phyloP scores from a whole-genome alignment of 2,113 vertebrate genomes.

The Pollachius pollachius region DNA sequence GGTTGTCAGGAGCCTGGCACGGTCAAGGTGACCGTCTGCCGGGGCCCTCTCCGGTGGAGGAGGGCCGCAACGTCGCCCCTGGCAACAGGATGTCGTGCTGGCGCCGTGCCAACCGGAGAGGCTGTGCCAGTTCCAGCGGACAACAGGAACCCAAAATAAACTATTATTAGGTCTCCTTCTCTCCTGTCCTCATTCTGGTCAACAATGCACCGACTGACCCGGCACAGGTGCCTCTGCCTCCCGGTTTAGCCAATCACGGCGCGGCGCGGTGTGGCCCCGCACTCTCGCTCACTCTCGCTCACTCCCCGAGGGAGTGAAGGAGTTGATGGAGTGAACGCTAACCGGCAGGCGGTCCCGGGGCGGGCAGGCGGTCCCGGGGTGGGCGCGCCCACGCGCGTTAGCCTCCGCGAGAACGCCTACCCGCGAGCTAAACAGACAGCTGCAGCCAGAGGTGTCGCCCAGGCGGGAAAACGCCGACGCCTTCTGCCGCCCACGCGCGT shows the following conservation, averaged over 20 bases:
- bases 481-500: constrained; percentile 34
- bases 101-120: constrained; percentile 59
- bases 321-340: no score
- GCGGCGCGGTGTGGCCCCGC: no score
- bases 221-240: no score
- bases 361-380: no score
- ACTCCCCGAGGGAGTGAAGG: no score
- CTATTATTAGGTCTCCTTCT: constrained; percentile 13
- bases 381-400: constrained; percentile 4
- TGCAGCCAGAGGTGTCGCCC: constrained; percentile 23
- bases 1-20: constrained; percentile 63
- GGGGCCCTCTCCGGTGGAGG: constrained; percentile 54
- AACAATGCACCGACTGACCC: no score
- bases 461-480: constrained; percentile 14
- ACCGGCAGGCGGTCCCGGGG: no score
- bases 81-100: constrained; percentile 71
- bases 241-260: no score
- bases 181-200: neutral
- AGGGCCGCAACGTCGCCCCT: constrained; percentile 63
- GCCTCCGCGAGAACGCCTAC: constrained; percentile 15
- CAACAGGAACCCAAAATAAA: constrained; percentile 47
- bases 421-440: constrained; percentile 31
- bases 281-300: no score
- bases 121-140: constrained; percentile 55
- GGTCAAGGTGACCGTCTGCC: constrained; percentile 79